Evolutionary conservation across 1,140 invertebrate species (phyloP), one percentile per base, ranked within the genome.

Genomic region (Drosophila micromelanica): DNA sequence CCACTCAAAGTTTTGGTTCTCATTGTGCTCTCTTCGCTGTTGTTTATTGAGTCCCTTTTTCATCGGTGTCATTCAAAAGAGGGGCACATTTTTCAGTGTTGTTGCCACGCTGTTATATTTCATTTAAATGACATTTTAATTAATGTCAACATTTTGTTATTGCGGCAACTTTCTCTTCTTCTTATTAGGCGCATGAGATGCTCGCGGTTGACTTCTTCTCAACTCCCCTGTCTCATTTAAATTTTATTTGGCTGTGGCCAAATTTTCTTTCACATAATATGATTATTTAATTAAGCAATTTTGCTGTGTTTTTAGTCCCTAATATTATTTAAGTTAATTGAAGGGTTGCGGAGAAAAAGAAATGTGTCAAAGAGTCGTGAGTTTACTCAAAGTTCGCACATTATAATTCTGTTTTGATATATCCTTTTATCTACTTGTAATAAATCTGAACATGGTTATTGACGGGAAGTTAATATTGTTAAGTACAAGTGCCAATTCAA

Each of bases 61-160:
- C 32, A 57, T 42, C 61, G 8, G 55, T 65, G 48, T 45, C 57
- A 30, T 63, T 60, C 60, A 46, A 76, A 76, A 86, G 81, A 87
- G 78, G 73, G 56, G 56, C 52, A 71, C 74, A 87, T 86, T 86
- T 74, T 59, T 70, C 55, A 65, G 54, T 65, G 32, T 59, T 71
- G 55, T 69, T 35, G 67, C 57, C 69, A 23, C 61, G 56, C 59
- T 89, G 84, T 89, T 89, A 72, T 89, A 89, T 89, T 89, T 89
- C 84, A 89, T 84, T 89, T 89, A 84, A 89, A 89, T 89, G 84
- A 89, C 84, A 89, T 89, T 89, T 89, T 89, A 89, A 89, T 89
- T 89, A 89, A 89, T 89, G 84, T 89, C 84, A 89, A 90, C 85
- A 84, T 90, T 89, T 85, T 67, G 69, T 78, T 74, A 69, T 78